Evolutionary conservation across 2,113 vertebrate species (phyloP), one percentile per base, ranked within the genome.

Genomic region (Panthera leo): DNA sequence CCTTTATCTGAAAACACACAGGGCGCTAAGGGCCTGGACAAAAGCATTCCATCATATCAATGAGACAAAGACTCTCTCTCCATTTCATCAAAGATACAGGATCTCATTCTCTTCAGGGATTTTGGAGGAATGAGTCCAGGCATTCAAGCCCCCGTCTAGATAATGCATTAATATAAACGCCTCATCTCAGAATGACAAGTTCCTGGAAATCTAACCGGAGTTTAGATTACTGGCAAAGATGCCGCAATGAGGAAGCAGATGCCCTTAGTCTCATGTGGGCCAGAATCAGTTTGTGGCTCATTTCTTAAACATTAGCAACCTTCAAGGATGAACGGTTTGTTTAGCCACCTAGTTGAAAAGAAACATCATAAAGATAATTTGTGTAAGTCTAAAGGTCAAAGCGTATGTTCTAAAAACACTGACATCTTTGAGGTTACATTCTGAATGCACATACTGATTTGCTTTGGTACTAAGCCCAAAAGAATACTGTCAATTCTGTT

Each of bases 161-260:
- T 97, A 98, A 98, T 65, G 55, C 94, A 97, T 96, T 96, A 97
- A 98, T 89, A 98, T 91, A 97, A 98, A 96, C 18, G 92, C 95
- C 97, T 98, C 98, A 96, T 98, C 97, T 61, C n/a, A 78, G 70
- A 92, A 67, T 27, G 82, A 84, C 85, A 89, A 76, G n/a, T 61
- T 98, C 97, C 98, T 79, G 95, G 97, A 98, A 98, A 97, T 97
- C 83, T 91, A 98, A 95, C 78, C 23, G 61, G 98, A 97, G 97
- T 98, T 98, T 92, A 96, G 87, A 97, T 96, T 84, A 96, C 88
- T 67, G 71, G 87, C 83, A 95, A 91, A 98, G 92, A 95, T 95
- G 97, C 83, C 97, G 76, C 63, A 61, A 67, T 6, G 84, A 98
- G 88, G 97, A 97, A 92, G 53, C 89, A 71, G 95, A 95, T 67